Evolutionary conservation across 2,888 invertebrate genomes (phyloP).

Genomic region (Syrphus vitripennis): DNA sequence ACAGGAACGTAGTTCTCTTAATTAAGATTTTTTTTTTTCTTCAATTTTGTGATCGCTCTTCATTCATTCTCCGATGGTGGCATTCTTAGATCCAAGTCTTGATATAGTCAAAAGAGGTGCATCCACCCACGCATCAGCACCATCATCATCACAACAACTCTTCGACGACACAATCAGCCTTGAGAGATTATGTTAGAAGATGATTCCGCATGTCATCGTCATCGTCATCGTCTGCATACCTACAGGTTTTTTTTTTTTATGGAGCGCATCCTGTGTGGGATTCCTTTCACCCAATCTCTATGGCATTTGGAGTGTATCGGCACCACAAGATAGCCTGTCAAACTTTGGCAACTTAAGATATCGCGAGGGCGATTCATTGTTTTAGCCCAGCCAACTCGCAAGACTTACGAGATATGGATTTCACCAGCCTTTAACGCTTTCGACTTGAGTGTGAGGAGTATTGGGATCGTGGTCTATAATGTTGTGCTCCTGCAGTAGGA

Average conservation of each 20-base stretch:
- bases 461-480: slow-evolving; percentile 15
- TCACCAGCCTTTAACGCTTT: slow-evolving; percentile 46
- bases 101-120: slow-evolving; percentile 45
- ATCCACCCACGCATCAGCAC: slow-evolving; percentile 59
- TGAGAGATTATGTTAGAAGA: slow-evolving; percentile 66
- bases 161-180: slow-evolving; percentile 43
- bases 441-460: background rate
- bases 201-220: slow-evolving; percentile 58
- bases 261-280: slow-evolving; percentile 64
- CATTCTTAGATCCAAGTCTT: slow-evolving; percentile 49
- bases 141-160: slow-evolving; percentile 12
- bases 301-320: slow-evolving; percentile 61
- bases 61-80: slow-evolving; percentile 66
- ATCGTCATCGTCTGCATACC: slow-evolving; percentile 40
- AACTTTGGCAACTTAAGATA: slow-evolving; percentile 70
- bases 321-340: slow-evolving; percentile 60
- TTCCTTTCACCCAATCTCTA: slow-evolving; percentile 62
- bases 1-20: slow-evolving; percentile 60
- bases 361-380: slow-evolving; percentile 68
- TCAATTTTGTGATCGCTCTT: slow-evolving; percentile 34
- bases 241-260: slow-evolving; percentile 51
- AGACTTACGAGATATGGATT: slow-evolving; percentile 57
- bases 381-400: slow-evolving; percentile 41
- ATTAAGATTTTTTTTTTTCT: slow-evolving; percentile 46
- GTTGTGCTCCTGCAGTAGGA: slow-evolving; percentile 53